Evolutionary conservation across 1,140 invertebrate species (phyloP), one percentile per base, ranked within the genome.

Genomic region (Cylas formicarius): DNA sequence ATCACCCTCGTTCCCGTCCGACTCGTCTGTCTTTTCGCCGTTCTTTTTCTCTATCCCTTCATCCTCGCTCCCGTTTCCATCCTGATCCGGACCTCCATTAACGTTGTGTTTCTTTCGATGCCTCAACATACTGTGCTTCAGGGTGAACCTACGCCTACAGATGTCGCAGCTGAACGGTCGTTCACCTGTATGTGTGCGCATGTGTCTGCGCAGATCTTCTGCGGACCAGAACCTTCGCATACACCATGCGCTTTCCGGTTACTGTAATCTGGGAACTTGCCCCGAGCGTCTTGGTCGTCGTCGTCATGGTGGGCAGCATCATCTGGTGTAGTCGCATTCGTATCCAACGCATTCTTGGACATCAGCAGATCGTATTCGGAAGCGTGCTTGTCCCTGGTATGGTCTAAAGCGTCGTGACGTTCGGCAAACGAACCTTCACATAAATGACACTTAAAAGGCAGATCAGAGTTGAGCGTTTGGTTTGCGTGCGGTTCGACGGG

Each of bases 61-160:
- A 36, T 57, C 53, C 32, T 57, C 55, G 27, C 53, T 56, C 14
- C 52, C 49, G 8, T 35, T 50, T 4, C 44, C 40, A 22, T 69
- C 71, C 27, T 72, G 67, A 14, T 72, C 73, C 33, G 66, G 70
- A 18, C 52, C 57, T 7, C 42, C 24, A 27, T 45, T 57, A 43
- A 70, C 63, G 9, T 71, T 68, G 57, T 90, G 86, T 61, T 90
- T 93, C 66, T 90, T 90, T 29, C 88, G 73, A 62, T 93, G 90
- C 2, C 90, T 75, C 36, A 93, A 74, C 89, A 93, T 92, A 62
- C 85, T 90, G 69, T 93, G 89, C 57, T 93, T 92, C n/a, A 93
- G 69, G 0, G 89, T 93, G 68, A 93, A 93, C 37, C 84, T 74
- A 3, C 87, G 69, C 8, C 78, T 67, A 59, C 90, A 93, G 8